phyloP scores from a whole-genome alignment of 1,140 invertebrate genomes.

The Lepeophtheirus salmonis region DNA sequence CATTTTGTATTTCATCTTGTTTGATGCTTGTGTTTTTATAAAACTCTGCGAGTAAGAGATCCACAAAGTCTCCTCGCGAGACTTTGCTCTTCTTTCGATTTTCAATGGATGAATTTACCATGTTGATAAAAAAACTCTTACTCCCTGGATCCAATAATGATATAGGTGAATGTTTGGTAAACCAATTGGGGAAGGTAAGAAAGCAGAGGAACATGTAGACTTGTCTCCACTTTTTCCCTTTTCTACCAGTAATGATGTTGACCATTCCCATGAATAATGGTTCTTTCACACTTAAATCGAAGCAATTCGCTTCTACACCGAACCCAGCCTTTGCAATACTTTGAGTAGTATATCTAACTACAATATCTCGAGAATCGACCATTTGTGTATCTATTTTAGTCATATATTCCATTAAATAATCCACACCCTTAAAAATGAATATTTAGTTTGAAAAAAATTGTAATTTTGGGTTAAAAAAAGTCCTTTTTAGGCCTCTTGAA shows the following conservation, averaged over 20 bases:
- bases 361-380: not conserved
- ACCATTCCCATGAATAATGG: not conserved
- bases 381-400: not conserved
- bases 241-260: not conserved
- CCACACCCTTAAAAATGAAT: not conserved
- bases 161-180: not conserved
- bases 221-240: not conserved
- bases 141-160: not conserved
- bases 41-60: not conserved
- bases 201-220: not conserved
- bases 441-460: too few relatives aligned
- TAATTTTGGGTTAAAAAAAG: too few relatives aligned
- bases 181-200: not conserved
- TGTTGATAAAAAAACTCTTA: not conserved
- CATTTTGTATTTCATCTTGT: not conserved
- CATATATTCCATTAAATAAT: not conserved
- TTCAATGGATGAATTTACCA: not conserved
- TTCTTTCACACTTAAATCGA: not conserved
- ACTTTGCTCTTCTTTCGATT: not conserved
- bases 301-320: not conserved
- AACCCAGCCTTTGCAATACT: not conserved
- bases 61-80: not conserved
- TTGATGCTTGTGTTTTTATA: not conserved
- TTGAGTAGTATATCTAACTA: not conserved
- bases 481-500: too few relatives aligned